Evolutionary conservation across 1,140 invertebrate genomes (phyloP), one percentile per base, ranked within the genome.

Genomic region (Polyergus mexicanus): DNA sequence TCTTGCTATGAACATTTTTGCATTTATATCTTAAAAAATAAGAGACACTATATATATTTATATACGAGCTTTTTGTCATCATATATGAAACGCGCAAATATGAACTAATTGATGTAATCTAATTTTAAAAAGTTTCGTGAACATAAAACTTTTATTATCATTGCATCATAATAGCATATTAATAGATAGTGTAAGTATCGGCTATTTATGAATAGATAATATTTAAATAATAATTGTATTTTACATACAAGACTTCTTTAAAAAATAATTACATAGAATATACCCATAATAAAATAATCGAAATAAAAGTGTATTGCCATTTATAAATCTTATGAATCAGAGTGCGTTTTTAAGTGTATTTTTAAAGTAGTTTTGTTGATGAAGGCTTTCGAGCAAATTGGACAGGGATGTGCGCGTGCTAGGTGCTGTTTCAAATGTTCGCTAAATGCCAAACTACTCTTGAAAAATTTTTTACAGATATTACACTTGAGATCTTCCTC

Each of bases 341-440:
- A 63, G 69, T 94, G 93, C 3, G 84, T 92, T 68, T 92, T 93
- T 68, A 92, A 63, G 38, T 94, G 93, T 85, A 89, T 91, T 66
- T 91, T 89, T 3, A 94, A 72, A 13, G 92, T 89, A 6, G 89
- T 83, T 88, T 84, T 89, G 77, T 93, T 94, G 16, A 94, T 92
- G 35, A 94, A 94, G 8, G 86, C 86, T 85, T 94, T 94, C 1
- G 87, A 86, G 58, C 93, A 94, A 51, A 92, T 72, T 0, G 91
- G 88, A 74, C 93, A 94, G 3, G 88, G 69, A 60, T 92, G 84
- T 19, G 88, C 91, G 3, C 87, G 87, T 1, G 89, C 68, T 11
- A 93, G 69, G 35, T 94, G 93, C 22, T 85, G 85, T 10, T 90
- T 88, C n/a, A 94, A 66, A 74, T 94, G 93, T 35, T 91, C 88